Conservation (phyloP, 2,888 invertebrate genomes). For the Sericinus montela region DNA sequence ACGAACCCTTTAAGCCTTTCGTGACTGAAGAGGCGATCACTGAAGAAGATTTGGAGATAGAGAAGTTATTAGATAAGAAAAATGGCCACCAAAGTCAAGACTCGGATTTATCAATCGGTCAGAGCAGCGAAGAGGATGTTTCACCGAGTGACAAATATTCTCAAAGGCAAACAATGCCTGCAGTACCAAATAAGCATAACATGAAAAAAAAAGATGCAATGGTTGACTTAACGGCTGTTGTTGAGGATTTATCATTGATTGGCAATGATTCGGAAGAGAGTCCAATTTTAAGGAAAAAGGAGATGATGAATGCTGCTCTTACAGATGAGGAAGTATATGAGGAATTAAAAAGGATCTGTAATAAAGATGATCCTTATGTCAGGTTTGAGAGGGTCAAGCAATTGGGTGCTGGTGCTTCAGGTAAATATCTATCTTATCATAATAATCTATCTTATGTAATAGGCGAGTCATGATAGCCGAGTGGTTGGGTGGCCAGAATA, state of each 20-base stretch:
- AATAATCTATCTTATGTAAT: too few species aligned
- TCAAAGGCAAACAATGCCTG: conserved; percentile 78
- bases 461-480: too few species aligned
- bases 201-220: conserved; percentile 63
- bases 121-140: conserved; percentile 76
- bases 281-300: conserved; percentile 81
- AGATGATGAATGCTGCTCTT: conserved; percentile 73
- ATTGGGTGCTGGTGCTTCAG: conserved; percentile 94
- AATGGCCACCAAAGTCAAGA: conserved; percentile 84
- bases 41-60: conserved; percentile 90
- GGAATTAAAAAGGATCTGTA: conserved; percentile 88
- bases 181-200: conserved; percentile 60
- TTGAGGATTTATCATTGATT: conserved; percentile 62
- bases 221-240: conserved; percentile 55
- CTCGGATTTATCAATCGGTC: conserved; percentile 71
- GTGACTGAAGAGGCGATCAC: conserved; percentile 89
- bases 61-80: conserved; percentile 86
- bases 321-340: conserved; percentile 87
- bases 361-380: conserved; percentile 88
- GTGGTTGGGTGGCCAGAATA: too few species aligned
- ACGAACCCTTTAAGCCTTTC: conserved; percentile 87
- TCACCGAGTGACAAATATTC: conserved; percentile 55
- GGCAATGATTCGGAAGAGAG: conserved; percentile 74
- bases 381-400: conserved; percentile 91
- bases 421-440: conserved; percentile 34